A percentile compares a stretch with the other conserved stretches of the same genome.
Conservation (phyloP, 2,797 vertebrate genomes). For the Platyrinchus mystaceus region DNA sequence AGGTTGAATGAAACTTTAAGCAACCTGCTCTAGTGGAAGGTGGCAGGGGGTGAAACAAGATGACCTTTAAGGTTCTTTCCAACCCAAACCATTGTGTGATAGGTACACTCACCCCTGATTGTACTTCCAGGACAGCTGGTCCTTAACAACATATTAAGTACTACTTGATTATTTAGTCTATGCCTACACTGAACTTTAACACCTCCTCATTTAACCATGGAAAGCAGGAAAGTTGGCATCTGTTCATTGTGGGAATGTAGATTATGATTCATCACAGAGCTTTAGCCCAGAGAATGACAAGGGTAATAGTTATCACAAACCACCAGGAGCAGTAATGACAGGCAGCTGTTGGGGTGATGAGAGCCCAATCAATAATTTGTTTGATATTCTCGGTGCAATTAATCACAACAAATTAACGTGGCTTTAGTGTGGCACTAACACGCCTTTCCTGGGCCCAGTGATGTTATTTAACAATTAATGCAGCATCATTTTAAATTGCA, state of each 20-base stretch:
- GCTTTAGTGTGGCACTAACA: constrained; percentile 48
- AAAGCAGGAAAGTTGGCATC: neutral
- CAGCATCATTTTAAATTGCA: neutral
- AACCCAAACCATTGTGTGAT: neutral
- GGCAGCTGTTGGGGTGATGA: constrained; percentile 37
- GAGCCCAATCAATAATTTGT: constrained; percentile 51
- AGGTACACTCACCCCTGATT: neutral
- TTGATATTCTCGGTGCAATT: constrained; percentile 16
- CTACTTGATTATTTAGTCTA: neutral
- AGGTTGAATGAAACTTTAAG: neutral
- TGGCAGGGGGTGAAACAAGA: neutral
- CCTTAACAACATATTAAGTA: neutral
- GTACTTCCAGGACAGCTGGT: neutral
- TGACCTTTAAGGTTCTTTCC: neutral
- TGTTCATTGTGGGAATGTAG: neutral
- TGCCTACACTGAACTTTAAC: neutral
- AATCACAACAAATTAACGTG: constrained; percentile 8
- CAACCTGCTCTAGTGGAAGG: neutral
- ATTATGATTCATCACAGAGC: neutral
- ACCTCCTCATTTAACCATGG: neutral
- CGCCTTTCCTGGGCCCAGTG: constrained; percentile 18
- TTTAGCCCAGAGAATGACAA: neutral
- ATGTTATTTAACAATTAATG: neutral
- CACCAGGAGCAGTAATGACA: neutral
- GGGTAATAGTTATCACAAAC: constrained; percentile 12